Evolutionary conservation across 2,113 vertebrate species (phyloP), one percentile per base, ranked within the genome.

Genomic region (Ancistrus triradiatus): DNA sequence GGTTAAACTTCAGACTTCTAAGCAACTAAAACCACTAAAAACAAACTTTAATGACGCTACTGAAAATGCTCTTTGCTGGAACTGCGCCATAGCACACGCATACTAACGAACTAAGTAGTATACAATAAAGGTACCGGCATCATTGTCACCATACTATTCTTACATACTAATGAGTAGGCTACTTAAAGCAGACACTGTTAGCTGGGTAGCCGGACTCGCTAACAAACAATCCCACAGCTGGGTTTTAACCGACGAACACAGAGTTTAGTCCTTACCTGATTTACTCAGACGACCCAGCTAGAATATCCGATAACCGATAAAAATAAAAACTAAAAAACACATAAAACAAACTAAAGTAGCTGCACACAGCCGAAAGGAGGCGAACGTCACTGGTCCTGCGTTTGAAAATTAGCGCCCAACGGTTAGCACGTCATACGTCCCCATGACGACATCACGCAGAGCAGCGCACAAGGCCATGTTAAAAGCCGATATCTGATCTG

Each of bases 361-460:
- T 19, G 11, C 6, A 15, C 9, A 37, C 18, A n/a, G 2, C 28
- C 2, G 10, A 22, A 24, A 7, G 19, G 1, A 3, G 2, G 19
- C 2, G 1, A 14, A 35, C 33, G 10, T 18, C 1, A 6, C 19
- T 4, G 4, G 0, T n/a, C 14, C 6, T 47, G 56, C 61, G 28
- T 90, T 90, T 88, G 82, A 90, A 89, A 85, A 78, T 85, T 85
- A 83, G 87, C 88, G 88, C 88, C 83, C 76, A 73, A 81, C 80
- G 78, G 82, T 86, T 85, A 81, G 35, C 7, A 62, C 73, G 68
- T 52, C 71, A 24, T 21, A 59, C 69, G 62, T 49, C 7, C 2
- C 4, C 4, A 17, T 57, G 52, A 69, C 59, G 73, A 50, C 68
- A 70, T 49, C 22, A 82, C 84, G 83, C 70, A 68, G 9, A 0